Base-by-base conservation (phyloP, 2,888 invertebrate species). In the Eutolmus rufibarbis region DNA sequence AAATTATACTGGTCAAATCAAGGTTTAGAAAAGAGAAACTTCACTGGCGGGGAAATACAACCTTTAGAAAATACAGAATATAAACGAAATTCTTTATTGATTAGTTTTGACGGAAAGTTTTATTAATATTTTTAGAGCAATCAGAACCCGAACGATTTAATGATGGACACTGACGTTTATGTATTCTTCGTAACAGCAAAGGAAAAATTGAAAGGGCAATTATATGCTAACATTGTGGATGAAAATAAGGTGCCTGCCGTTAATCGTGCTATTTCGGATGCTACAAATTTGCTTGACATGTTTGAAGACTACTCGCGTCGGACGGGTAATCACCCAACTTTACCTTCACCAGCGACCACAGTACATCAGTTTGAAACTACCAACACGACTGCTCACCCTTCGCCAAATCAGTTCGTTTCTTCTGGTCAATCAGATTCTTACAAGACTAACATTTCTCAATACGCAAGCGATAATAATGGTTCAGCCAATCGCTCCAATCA, bases 121-220 rank as follows among this genome's bases (percentile, higher is more conserved):
- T 19, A 8, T 66, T 66, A 57, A 84, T 40, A 28, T 28, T 40
- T 88, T 51, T 86, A 88, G 89, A 88, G 84, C 23, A 86, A 87
- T 74, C 86, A 86, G 66, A 89, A 88, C 88, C 81, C 89, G 2
- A 88, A 89, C 56, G 88, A 86, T 74, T 88, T 89, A 43, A 86
- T 89, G 88, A 84, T 87, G 85, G 88, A 88, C 28, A 86, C 87
- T 56, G 89, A 88, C 16, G 84, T 76, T 78, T 89, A 88, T 23
- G 51, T 89, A 19, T 89, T 89, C 43, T 88, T 89, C 43, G 81
- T 88, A 43, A 88, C 88, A 40, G 87, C 87, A n/a, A 87, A 84
- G 19, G 89, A 89, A 46, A 89, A 89, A 57, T 66, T 89, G 2
- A 89, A 89, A 56, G 89, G 88, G 19, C 89, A 88, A 77, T 34